Base-by-base conservation (phyloP, 1,140 invertebrate genomes). In the Drosophila serrata region DNA sequence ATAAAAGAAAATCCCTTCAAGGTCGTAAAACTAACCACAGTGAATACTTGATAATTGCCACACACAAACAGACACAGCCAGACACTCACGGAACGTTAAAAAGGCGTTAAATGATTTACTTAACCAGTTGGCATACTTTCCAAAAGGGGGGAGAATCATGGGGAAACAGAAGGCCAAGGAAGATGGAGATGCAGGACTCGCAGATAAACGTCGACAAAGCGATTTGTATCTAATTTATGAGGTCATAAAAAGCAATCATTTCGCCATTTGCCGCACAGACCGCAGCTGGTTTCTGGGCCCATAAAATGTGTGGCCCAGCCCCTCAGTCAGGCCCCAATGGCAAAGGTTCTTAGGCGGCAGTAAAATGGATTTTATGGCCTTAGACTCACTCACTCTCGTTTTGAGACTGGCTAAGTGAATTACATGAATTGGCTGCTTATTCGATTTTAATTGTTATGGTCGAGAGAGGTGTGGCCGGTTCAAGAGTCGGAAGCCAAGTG, bases 151-250 rank as follows among this genome's bases (percentile, higher is more conserved):
- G 62, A 49, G 33, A 39, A 45, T 61, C 6, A n/a, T 12, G 6
- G 42, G 6, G 35, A 24, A 49, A 19, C 31, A 57, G 63, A 43
- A 17, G 29, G 35, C 53, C 58, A 22, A 40, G 37, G 40, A 8
- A 46, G 24, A 73, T 57, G 74, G 74, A 22, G 48, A 67, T 53
- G 64, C 55, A 35, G 60, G 55, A 45, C 69, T 24, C 43, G 45
- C 27, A 81, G 76, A 90, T 88, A 90, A 87, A 87, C 68, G 82
- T 81, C 90, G 85, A 80, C 75, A 75, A 79, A 91, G 80, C 86
- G 90, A 92, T 91, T 92, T 88, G 75, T 85, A 85, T 88, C 87
- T 92, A 92, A 91, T 88, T 92, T 92, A 92, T 92, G 86, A 92
- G 90, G 86, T 85, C 90, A 85, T 91, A 92, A 92, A 91, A 92